Evolutionary conservation across 2,888 invertebrate species (phyloP).

Genomic region (Pogonocherus hispidulus): DNA sequence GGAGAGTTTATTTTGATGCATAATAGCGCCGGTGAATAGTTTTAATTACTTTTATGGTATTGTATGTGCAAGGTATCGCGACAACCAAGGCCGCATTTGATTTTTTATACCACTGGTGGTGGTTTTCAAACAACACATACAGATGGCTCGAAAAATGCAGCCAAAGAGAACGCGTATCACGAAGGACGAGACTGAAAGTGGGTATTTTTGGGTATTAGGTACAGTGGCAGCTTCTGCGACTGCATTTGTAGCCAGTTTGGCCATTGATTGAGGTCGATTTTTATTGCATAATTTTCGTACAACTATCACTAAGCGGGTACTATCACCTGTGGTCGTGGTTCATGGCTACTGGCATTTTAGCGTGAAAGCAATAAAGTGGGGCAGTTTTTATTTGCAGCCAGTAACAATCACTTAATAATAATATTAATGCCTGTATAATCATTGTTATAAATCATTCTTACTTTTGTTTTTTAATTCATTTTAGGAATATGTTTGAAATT

Average conservation of each 20-base stretch:
- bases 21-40: neutral
- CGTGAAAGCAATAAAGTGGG: neutral
- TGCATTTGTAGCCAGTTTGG: neutral
- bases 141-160: constrained; percentile 8
- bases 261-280: neutral
- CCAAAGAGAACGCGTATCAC: constrained; percentile 1
- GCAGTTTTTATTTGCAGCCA: neutral
- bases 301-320: neutral
- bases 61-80: neutral
- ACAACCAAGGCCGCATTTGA: constrained; percentile 10
- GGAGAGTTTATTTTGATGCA: neutral
- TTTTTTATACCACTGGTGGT: neutral
- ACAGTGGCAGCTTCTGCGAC: too few relatives aligned
- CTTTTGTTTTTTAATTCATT: too few relatives aligned
- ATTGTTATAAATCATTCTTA: too few relatives aligned
- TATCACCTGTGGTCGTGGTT: too few relatives aligned
- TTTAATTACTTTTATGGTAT: neutral
- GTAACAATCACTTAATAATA: neutral
- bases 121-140: neutral
- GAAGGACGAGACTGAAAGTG: constrained; percentile 21
- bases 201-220: neutral
- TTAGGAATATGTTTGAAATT: too few relatives aligned
- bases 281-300: constrained; percentile 12
- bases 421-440: too few relatives aligned
- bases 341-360: neutral